Evolutionary conservation across 2,797 vertebrate genomes (phyloP), one percentile per base, ranked within the genome.

Genomic region (Mus spretus): DNA sequence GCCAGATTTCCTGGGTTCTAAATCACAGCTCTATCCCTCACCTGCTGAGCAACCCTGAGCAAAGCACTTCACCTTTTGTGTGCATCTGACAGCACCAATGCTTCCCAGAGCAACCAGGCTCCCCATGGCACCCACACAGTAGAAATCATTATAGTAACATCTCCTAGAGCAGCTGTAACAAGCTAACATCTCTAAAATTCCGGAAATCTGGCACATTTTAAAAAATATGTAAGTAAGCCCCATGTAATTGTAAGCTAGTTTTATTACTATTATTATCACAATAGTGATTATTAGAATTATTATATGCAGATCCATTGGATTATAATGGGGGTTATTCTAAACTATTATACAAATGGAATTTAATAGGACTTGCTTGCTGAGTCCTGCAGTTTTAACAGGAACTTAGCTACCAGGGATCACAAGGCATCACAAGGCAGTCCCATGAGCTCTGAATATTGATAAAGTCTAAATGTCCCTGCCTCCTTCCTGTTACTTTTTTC

Each of bases 211-310:
- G 17, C 31, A 53, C 37, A 65, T 67, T 90, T 90, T 47, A 53
- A 7, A 47, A 5, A 74, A 40, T 8, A 53, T 57, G 40, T 53
- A 84, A 96, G n/a, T 65, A 89, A 93, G 83, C 26, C 40, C 31
- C 4, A n/a, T 37, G 63, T 89, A 75, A 92, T 20, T 81, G 11
- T 10, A 37, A 96, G 84, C 83, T 96, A 78, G 86, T 94, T 94
- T 94, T 94, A 85, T 90, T 94, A 92, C 82, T 86, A 12, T 89
- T 96, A 95, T 65, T 87, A 91, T 89, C 75, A 97, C 77, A 82
- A 28, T 40, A 28, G 84, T 93, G 89, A 86, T 91, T 40, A 93
- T 63, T 13, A 91, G 59, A 50, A 97, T 92, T 53, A 95, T 93
- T 95, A 97, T 95, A 96, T 93, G 81, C 80, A 91, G 95, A 57